Conservation (phyloP, 2,113 vertebrate genomes). For the Anarrhichthys ocellatus region DNA sequence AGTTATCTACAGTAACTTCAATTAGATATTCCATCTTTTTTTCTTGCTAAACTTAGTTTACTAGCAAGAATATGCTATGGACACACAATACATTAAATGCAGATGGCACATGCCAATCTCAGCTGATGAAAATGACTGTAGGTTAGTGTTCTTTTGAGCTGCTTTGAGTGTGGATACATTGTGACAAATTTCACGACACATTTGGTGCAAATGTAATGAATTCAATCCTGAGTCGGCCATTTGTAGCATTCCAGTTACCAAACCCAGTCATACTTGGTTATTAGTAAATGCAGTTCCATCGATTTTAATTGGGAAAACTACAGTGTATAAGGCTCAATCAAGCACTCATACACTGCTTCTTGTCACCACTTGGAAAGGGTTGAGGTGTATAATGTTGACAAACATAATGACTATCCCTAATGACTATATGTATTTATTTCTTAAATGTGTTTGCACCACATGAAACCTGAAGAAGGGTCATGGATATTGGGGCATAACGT, state of each 20-base stretch:
- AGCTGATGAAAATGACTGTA: neutral
- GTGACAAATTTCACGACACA: neutral
- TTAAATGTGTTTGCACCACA: slow-evolving; percentile 4
- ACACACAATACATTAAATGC: neutral
- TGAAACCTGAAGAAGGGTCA: slow-evolving; percentile 22
- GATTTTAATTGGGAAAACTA: neutral
- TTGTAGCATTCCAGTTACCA: neutral
- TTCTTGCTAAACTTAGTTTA: neutral
- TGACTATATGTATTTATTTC: slow-evolving; percentile 1
- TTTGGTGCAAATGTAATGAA: neutral
- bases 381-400: slow-evolving; percentile 18
- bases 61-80: neutral
- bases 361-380: slow-evolving; percentile 6
- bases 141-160: neutral
- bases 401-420: slow-evolving; percentile 35
- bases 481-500: neutral
- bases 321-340: neutral
- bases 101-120: neutral
- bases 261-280: neutral
- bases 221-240: neutral
- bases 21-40: neutral
- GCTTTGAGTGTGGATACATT: too few species aligned
- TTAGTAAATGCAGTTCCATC: neutral
- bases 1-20: neutral
- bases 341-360: neutral